These are phyloP conservation scores for Callionymus lyra DNA, from an alignment of 2,113 vertebrate genomes.

Conservation along the genomic window DNA sequence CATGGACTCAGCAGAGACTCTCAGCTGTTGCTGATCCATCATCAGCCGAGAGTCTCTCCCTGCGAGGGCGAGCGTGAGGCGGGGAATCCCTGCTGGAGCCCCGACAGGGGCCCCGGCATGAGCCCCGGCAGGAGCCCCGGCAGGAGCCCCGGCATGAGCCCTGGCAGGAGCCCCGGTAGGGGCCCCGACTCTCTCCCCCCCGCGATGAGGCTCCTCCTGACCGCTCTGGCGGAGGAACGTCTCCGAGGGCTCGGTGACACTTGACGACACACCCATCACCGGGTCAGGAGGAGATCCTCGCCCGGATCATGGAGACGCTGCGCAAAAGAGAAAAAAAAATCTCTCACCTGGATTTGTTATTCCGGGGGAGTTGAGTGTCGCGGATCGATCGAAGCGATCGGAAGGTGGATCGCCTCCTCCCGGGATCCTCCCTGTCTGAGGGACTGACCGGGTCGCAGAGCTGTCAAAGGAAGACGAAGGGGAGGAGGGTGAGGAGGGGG, in stretches of 20 bases:
- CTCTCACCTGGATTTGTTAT: slow-evolving; percentile 59
- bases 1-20: slow-evolving; percentile 71
- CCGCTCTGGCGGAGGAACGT: no score
- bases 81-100: slow-evolving; percentile 43
- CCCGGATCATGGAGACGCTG: no score
- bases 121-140: no score
- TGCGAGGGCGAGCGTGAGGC: slow-evolving; percentile 1
- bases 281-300: no score
- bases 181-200: no score
- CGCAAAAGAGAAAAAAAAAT: no score
- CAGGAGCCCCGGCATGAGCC: no score
- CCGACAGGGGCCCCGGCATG: neutral
- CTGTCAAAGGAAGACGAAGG: slow-evolving; percentile 49
- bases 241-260: no score
- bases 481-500: slow-evolving; percentile 1
- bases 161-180: no score
- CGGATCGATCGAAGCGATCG: slow-evolving; percentile 36
- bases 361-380: slow-evolving; percentile 18
- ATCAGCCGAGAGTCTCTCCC: slow-evolving; percentile 38
- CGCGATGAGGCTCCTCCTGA: no score
- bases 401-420: slow-evolving; percentile 55
- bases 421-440: slow-evolving; percentile 49
- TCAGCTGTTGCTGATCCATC: slow-evolving; percentile 86
- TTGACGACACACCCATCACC: no score
- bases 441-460: slow-evolving; percentile 55